These are phyloP conservation scores for Oryctolagus cuniculus DNA, from an alignment of 2,113 vertebrate genomes.

Conservation along the genomic window DNA sequence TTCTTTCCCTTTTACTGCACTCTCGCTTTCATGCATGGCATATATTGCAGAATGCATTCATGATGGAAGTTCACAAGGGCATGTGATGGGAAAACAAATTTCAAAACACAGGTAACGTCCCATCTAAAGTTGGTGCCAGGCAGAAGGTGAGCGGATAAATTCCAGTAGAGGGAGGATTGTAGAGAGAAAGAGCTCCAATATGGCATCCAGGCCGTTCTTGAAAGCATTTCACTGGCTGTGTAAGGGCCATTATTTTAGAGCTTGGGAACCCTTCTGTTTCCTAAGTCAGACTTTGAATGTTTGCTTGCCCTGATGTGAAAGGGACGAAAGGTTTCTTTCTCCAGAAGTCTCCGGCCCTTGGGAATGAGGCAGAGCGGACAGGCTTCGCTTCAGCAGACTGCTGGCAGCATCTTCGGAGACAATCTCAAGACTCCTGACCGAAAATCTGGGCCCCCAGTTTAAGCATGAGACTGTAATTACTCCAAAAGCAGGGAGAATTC, in stretches of 20 bases:
- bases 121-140: neutral
- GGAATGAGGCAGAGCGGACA: neutral
- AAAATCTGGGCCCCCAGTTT: slow-evolving; percentile 35
- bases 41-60: neutral
- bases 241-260: slow-evolving; percentile 17
- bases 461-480: slow-evolving; percentile 8
- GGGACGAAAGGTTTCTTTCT: slow-evolving; percentile 1
- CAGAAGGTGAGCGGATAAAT: neutral
- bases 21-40: neutral
- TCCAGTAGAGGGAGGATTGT: neutral
- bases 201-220: no score
- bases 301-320: neutral
- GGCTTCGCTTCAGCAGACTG: neutral
- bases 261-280: neutral
- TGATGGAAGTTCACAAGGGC: neutral
- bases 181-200: rapidly evolving
- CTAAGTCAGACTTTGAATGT: neutral
- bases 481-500: neutral
- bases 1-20: neutral
- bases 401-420: neutral
- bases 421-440: neutral
- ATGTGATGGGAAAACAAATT: neutral
- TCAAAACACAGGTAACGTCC: neutral
- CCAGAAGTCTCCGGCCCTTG: neutral
- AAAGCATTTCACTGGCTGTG: neutral